These are phyloP conservation scores for Pollachius pollachius DNA, from an alignment of 2,113 vertebrate species.

Conservation along the genomic window DNA sequence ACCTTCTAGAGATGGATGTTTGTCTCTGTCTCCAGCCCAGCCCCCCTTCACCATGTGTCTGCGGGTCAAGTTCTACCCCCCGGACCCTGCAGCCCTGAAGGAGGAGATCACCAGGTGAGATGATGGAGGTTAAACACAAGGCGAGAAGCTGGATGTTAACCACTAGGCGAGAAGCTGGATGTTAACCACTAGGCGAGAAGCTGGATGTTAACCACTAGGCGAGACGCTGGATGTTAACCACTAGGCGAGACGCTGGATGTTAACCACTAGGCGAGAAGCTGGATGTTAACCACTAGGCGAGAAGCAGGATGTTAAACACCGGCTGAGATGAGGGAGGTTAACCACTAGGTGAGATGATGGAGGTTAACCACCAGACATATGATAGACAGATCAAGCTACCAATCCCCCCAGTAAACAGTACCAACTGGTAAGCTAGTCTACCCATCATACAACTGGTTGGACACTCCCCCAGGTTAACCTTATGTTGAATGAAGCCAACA, in stretches of 20 bases:
- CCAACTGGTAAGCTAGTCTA: too few species aligned
- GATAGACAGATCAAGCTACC: background rate
- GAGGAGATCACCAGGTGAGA: constrained; percentile 96
- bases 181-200: constrained; percentile 79
- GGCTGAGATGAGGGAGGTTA: constrained; percentile 70
- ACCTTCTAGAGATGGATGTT: too few species aligned
- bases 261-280: constrained; percentile 79
- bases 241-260: constrained; percentile 75
- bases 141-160: constrained; percentile 56
- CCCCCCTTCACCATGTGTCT: constrained; percentile 98
- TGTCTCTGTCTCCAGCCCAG: constrained; percentile 78
- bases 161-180: constrained; percentile 78
- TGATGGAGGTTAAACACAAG: constrained; percentile 70
- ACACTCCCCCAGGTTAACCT: too few species aligned
- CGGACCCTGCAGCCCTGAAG: constrained; percentile 89
- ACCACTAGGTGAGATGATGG: background rate
- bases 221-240: constrained; percentile 46
- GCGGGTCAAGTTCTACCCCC: constrained; percentile 97
- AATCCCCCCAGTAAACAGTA: too few species aligned
- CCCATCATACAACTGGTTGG: too few species aligned
- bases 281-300: constrained; percentile 79
- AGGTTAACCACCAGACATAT: background rate
- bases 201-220: background rate
- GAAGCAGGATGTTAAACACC: constrained; percentile 56
- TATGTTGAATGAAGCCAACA: too few species aligned